A percentile compares a stretch with the other conserved stretches of the same genome.
phyloP scores from a whole-genome alignment of 2,113 vertebrate species.

The Neotoma lepida region DNA sequence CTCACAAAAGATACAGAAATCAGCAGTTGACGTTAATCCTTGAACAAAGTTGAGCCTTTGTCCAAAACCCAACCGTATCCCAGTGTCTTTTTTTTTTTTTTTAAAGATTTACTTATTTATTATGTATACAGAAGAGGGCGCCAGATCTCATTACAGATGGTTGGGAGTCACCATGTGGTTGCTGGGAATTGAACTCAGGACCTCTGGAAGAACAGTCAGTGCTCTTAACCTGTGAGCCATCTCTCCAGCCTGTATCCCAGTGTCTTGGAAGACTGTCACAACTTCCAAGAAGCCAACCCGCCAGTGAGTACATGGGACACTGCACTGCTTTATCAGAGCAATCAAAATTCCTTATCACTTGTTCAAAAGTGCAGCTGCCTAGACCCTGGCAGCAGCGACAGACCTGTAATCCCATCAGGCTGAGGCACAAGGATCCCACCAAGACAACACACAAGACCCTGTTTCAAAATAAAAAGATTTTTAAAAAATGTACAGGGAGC shows the following conservation, averaged over 20 bases:
- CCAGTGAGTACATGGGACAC: background rate
- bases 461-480: background rate
- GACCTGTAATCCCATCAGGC: background rate
- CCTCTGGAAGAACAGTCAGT: too few species aligned
- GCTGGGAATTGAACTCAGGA: too few species aligned
- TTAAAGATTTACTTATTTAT: too few species aligned
- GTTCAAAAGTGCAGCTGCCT: background rate
- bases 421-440: background rate
- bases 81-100: too few species aligned
- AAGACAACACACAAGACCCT: background rate
- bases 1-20: background rate
- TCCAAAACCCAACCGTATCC: background rate
- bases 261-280: background rate
- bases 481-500: background rate
- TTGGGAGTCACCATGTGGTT: too few species aligned
- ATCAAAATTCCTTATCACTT: background rate
- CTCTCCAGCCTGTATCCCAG: too few species aligned
- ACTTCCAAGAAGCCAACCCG: background rate
- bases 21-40: background rate
- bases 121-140: too few species aligned
- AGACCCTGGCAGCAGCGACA: background rate
- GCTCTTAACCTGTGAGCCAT: too few species aligned
- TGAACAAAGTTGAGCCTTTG: background rate
- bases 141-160: too few species aligned
- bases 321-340: background rate